Evolutionary conservation across 64 coral and sea anemone species (phyloP).

Genomic region (Montipora foliosa): DNA sequence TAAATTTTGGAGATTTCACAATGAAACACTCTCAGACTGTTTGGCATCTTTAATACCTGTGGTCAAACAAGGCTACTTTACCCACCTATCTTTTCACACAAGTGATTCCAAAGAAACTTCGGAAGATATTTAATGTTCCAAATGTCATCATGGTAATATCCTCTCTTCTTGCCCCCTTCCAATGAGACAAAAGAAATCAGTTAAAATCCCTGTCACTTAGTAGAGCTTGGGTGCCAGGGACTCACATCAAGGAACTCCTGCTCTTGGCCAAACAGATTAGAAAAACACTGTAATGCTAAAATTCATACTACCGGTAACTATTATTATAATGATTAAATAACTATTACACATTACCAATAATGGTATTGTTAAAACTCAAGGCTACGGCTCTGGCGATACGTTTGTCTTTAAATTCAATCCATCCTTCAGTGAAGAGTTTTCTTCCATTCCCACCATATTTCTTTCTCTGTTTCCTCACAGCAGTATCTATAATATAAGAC

Average conservation of each 20-base stretch:
- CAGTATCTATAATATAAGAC: slow-evolving; percentile 64
- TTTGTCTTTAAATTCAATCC: slow-evolving; percentile 98
- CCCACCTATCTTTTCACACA: slow-evolving; percentile 96
- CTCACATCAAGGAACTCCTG: no score
- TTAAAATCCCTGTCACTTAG: neutral
- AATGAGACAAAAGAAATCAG: neutral
- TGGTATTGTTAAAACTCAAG: slow-evolving; percentile 90
- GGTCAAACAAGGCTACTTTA: neutral
- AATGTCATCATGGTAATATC: slow-evolving; percentile 98
- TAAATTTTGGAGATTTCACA: no score
- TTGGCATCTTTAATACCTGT: neutral
- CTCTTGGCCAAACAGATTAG: neutral
- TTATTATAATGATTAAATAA: no score
- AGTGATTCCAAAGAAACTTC: slow-evolving; percentile 91
- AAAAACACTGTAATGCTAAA: neutral
- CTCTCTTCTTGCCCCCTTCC: slow-evolving; percentile 94
- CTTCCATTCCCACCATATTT: slow-evolving; percentile 93
- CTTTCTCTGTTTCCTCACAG: slow-evolving; percentile 86
- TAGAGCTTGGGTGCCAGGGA: no score
- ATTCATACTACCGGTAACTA: no score
- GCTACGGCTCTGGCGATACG: slow-evolving; percentile 88
- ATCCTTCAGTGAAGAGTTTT: slow-evolving; percentile 96
- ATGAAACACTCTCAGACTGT: no score
- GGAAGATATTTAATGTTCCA: slow-evolving; percentile 99
- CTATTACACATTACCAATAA: slow-evolving; percentile 65